A percentile compares a stretch with the other conserved stretches of the same genome.
These are phyloP conservation scores for Nematolebias whitei DNA, from an alignment of 2,113 vertebrate genomes.

Conservation along the genomic window DNA sequence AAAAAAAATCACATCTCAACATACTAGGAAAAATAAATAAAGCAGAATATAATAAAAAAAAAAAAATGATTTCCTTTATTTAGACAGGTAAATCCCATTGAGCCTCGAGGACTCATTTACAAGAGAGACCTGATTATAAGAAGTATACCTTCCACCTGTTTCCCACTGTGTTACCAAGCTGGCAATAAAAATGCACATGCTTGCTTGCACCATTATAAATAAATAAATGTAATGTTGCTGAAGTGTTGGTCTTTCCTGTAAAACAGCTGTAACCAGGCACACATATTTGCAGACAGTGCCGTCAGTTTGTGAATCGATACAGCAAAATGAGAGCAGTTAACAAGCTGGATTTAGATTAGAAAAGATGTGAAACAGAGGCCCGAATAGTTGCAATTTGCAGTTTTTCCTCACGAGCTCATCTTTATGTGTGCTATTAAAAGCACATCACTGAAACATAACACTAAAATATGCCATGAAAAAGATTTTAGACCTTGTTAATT, in stretches of 20 bases:
- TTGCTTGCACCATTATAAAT: conserved; percentile 10
- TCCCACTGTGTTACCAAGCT: not conserved
- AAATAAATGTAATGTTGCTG: not conserved
- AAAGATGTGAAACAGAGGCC: conserved; percentile 27
- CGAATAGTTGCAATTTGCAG: conserved; percentile 36
- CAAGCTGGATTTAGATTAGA: conserved; percentile 47
- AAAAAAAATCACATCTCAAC: not conserved
- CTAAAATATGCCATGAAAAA: conserved; percentile 32
- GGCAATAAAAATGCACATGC: conserved; percentile 2
- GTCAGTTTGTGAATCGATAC: conserved; percentile 26
- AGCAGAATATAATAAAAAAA: too few relatives aligned
- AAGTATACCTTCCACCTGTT: not conserved
- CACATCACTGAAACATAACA: conserved; percentile 38
- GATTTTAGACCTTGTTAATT: conserved; percentile 46
- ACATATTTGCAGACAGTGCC: conserved; percentile 29
- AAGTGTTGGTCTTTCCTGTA: not conserved
- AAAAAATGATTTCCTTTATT: too few relatives aligned
- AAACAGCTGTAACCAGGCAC: not conserved
- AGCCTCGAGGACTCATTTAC: too few relatives aligned
- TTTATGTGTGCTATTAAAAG: conserved; percentile 49
- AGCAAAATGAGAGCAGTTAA: conserved; percentile 55
- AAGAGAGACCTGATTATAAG: too few relatives aligned
- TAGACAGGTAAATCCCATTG: too few relatives aligned
- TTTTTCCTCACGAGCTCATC: conserved; percentile 35
- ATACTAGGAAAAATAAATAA: not conserved